These are phyloP conservation scores for Gila orcuttii DNA, from an alignment of 2,113 vertebrate species.

Conservation along the genomic window DNA sequence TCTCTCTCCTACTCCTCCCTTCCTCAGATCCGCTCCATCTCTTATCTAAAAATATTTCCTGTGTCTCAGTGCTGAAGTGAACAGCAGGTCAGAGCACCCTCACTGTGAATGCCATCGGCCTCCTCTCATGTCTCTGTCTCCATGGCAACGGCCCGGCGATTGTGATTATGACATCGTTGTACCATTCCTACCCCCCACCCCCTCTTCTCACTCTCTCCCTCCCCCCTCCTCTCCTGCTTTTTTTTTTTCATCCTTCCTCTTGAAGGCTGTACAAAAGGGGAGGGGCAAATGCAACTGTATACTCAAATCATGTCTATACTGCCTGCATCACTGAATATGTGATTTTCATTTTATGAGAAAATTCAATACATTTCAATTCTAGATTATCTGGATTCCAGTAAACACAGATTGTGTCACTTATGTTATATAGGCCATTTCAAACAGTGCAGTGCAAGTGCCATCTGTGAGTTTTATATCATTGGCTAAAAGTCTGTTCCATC, in stretches of 20 bases:
- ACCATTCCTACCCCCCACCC: not conserved
- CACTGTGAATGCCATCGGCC: conserved; percentile 51
- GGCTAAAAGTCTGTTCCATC: conserved; percentile 2
- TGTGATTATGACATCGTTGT: conserved; percentile 54
- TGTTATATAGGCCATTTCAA: not conserved
- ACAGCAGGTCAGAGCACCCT: conserved; percentile 53
- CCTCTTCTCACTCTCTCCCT: not conserved
- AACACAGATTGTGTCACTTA: conserved; percentile 7
- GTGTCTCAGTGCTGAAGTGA: conserved; percentile 34
- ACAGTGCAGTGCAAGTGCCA: conserved; percentile 27
- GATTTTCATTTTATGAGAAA: not conserved
- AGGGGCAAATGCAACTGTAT: not conserved
- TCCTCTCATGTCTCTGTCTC: conserved; percentile 56
- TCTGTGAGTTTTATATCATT: conserved; percentile 3
- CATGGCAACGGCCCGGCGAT: conserved; percentile 56
- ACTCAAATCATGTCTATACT: not conserved
- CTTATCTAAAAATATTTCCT: conserved; percentile 3
- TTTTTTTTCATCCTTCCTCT: conserved; percentile 7
- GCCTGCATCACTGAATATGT: not conserved
- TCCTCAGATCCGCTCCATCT: not conserved
- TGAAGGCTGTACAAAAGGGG: not conserved
- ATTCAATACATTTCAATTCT: not conserved
- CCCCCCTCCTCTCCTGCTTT: not conserved
- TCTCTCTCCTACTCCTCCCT: not conserved
- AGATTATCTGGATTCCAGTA: not conserved